Base-by-base conservation (phyloP, 2,113 vertebrate species). In the Symphodus melops region DNA sequence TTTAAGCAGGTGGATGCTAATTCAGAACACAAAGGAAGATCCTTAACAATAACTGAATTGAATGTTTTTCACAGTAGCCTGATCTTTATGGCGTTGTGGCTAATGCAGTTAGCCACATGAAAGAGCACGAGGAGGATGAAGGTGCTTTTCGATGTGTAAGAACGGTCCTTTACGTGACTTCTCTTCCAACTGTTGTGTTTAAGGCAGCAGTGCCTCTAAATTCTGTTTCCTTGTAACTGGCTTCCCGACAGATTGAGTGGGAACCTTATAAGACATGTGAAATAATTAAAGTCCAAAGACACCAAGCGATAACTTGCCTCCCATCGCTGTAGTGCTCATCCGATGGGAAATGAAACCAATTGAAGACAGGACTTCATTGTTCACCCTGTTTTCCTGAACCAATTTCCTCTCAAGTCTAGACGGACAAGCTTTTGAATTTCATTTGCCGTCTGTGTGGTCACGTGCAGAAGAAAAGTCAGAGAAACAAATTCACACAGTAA, bases 401-500 rank as follows among this genome's bases (percentile, higher is more conserved):
- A 89, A 79, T 89, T 88, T 88, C 76, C 77, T 58, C 28, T 63
- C 12, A 23, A 74, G 88, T 89, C 86, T 88, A 87, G 89, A 88
- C 82, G 64, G 56, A 68, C 55, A 57, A 52, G 72, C 72, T 56
- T 57, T 70, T 80, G 60, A 76, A 72, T 85, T 87, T 77, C 66
- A 76, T 81, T 86, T 83, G 48, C 14, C 11, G 17, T 28, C 33
- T 48, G 58, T 64, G 64, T 65, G 70, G 78, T 72, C 72, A 83
- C 75, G 69, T 81, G 74, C 66, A 67, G 28, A 54, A 62, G 46
- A 1, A 51, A 55, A 42, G 23, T 52, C 48, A 20, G 70, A 68
- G 69, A 75, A 78, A 69, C 72, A 54, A 77, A 82, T 83, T 68
- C 19, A 52, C 79, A 7, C 10, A 55, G 48, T 85, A 86, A 84